Base-by-base conservation (phyloP, 2,113 vertebrate species). In the Sarotherodon lohbergeri region DNA sequence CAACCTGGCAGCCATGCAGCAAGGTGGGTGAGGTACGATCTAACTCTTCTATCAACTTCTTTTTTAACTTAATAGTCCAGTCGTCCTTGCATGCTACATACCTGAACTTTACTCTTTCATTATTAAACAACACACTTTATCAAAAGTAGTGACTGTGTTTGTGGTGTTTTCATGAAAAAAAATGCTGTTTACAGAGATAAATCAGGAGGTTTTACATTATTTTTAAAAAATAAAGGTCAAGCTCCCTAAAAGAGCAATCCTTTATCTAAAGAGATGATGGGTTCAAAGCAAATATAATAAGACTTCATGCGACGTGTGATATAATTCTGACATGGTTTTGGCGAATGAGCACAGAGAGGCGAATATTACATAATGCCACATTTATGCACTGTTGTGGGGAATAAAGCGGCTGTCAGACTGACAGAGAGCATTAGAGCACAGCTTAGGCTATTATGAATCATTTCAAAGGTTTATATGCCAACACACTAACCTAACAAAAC, bases 291-390 rank as follows among this genome's bases (percentile, higher is more conserved):
- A 78, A 91, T 61, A 86, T 91, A 90, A 90, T 91, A 92, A 90
- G 89, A 68, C 63, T 89, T 86, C 61, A 80, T 90, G 81, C 48
- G 17, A 85, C 17, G 52, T 84, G 83, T 92, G 84, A 92, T 90
- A 82, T 91, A 85, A 93, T 88, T 88, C 87, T 78, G 73, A 90
- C 89, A 90, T 78, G 81, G 83, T 89, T 94, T 89, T 80, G 88
- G 88, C 81, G 36, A 86, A 89, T 86, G 79, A 85, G 83, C 87
- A 82, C 81, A 84, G 59, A 83, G 84, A 79, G 27, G 27, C 5
- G 68, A 85, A 86, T 89, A 90, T 95, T 92, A 94, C 81, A 63
- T 94, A 93, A 95, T 85, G 41, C 11, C 79, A 90, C 80, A 87
- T 94, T 95, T 91, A 92, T 90, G 90, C 87, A 93, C 82, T 90